Percentiles rank a stretch among this genome's conserved stretches.
Conservation (phyloP, 2,888 invertebrate species). For the Ligdia adustata region DNA sequence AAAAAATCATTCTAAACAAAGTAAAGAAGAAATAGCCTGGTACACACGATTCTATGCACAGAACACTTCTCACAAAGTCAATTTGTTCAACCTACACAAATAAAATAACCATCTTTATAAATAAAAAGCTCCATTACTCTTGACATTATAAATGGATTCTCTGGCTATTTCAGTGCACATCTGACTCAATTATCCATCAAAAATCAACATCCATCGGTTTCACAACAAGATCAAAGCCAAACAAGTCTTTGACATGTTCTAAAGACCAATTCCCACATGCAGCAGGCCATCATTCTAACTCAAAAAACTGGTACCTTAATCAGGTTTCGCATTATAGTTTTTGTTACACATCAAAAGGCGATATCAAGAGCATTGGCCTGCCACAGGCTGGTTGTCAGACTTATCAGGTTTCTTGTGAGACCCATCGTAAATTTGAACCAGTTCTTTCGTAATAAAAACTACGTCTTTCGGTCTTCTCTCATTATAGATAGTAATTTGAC, state of each 20-base stretch:
- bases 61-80: too few relatives aligned
- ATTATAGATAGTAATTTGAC: slow-evolving; percentile 21
- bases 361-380: slow-evolving; percentile 24
- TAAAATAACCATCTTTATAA: too few relatives aligned
- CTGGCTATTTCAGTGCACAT: not conserved
- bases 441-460: slow-evolving; percentile 7
- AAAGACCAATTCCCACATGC: slow-evolving; percentile 11
- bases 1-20: too few relatives aligned
- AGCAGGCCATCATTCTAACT: slow-evolving; percentile 8
- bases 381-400: slow-evolving; percentile 2
- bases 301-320: slow-evolving; percentile 23
- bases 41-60: too few relatives aligned
- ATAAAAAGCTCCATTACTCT: not conserved
- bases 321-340: slow-evolving; percentile 31
- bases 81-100: too few relatives aligned
- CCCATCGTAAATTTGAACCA: slow-evolving; percentile 11
- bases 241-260: slow-evolving; percentile 1
- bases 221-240: not conserved
- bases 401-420: slow-evolving; percentile 13
- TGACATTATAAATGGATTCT: not conserved
- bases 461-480: slow-evolving; percentile 10
- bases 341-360: slow-evolving; percentile 27
- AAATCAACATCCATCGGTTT: slow-evolving; percentile 5
- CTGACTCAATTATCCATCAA: not conserved
- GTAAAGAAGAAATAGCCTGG: too few relatives aligned